Evolutionary conservation across 2,113 vertebrate species (phyloP).

Genomic region (Microtus pennsylvanicus): DNA sequence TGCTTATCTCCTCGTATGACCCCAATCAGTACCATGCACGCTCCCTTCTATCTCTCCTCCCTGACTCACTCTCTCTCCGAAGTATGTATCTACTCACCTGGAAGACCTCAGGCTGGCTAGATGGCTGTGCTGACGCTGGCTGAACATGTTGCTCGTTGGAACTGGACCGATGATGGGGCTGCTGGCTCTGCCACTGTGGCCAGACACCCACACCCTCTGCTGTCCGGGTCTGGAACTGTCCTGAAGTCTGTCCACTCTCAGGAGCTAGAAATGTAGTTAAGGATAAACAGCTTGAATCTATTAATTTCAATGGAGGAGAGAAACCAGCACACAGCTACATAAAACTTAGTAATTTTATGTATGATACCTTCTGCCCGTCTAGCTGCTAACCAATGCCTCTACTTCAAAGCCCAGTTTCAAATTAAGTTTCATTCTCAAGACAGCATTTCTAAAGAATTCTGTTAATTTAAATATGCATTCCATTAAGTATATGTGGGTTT

Average conservation of each 20-base stretch:
- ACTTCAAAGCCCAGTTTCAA: slow-evolving; percentile 44
- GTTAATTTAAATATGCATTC: slow-evolving; percentile 15
- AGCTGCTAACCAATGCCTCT: neutral
- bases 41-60: neutral
- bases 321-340: neutral
- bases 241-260: slow-evolving; percentile 85
- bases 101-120: slow-evolving; percentile 95
- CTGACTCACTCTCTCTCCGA: neutral
- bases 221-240: slow-evolving; percentile 91
- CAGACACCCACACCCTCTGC: slow-evolving; percentile 91
- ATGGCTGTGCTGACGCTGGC: slow-evolving; percentile 85
- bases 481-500: neutral
- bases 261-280: slow-evolving; percentile 61
- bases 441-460: slow-evolving; percentile 33
- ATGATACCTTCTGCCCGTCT: neutral
- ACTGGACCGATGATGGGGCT: slow-evolving; percentile 86
- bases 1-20: neutral
- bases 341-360: neutral
- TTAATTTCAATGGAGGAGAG: neutral
- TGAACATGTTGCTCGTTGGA: slow-evolving; percentile 89
- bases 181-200: slow-evolving; percentile 95
- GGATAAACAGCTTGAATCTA: slow-evolving; percentile 14
- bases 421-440: slow-evolving; percentile 45
- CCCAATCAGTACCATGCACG: neutral
- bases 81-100: slow-evolving; percentile 83